Base-by-base conservation (phyloP, 2,797 vertebrate genomes). In the Anabas testudineus region DNA sequence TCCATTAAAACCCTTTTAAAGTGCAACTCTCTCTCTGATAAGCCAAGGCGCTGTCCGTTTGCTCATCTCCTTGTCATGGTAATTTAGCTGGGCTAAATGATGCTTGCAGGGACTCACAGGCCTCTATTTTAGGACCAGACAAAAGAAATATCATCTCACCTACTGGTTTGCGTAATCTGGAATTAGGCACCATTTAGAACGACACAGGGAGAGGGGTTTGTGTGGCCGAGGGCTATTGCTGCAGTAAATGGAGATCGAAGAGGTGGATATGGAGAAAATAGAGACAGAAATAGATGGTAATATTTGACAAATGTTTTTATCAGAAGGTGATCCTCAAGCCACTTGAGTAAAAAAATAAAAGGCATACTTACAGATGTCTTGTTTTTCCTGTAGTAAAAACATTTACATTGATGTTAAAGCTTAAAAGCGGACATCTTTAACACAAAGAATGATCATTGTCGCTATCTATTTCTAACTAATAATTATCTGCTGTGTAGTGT, bases 1-100 rank as follows among this genome's bases (percentile, higher is more conserved):
- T 91, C 90, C 88, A 93, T 93, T 92, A 91, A 90, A 88, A 78
- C 84, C 76, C 86, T 87, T 92, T 92, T 86, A 90, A 92, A 90
- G 90, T 89, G 87, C 85, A 90, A 78, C 87, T 91, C 86, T 88
- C 74, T 73, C 80, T 76, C 70, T 82, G 83, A 90, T 90, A 90
- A 90, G 85, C 82, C 82, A 78, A 88, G 75, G 76, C 84, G 74
- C 88, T 90, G 87, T 90, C 84, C 83, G 53, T 86, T 89, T 76
- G 84, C 82, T 88, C 89, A 84, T 87, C 83, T 87, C 67, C 87
- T 87, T 88, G 85, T 92, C 88, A 84, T 88, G 92, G 85, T 93
- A 91, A 92, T 93, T 92, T 92, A 91, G 88, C 86, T 77, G 37
- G 81, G 85, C 81, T 88, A 93, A 93, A 92, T 90, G 89, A 93